Evolutionary conservation across 2,797 vertebrate species (phyloP), one percentile per base, ranked within the genome.

Genomic region (Anniella stebbinsi): DNA sequence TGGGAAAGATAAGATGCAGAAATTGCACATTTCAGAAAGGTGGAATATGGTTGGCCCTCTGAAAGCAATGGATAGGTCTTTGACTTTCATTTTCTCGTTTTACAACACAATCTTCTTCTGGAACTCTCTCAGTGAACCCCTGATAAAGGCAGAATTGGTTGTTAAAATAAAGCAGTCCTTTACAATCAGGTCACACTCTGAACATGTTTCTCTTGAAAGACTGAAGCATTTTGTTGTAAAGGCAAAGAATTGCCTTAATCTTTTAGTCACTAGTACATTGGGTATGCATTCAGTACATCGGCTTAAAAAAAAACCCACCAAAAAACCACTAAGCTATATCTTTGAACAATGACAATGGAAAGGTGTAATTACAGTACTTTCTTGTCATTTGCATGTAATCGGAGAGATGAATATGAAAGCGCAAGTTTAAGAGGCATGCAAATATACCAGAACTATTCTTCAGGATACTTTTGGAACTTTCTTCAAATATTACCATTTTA

Each of bases 91-190:
- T 87, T 80, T 89, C 6, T 75, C 80, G 85, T 84, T 76, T 57
- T 89, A 91, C 84, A 63, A 4, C 25, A 88, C 93, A 95, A 91
- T 87, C 72, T 77, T 92, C 21, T 85, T n/a, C 1, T 1, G 5
- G 76, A 92, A 66, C 48, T 41, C 25, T 90, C 81, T 0, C 88
- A 91, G 48, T 41, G 92, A 94, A 69, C 36, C 87, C 41, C 4
- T 0, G 0, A 92, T 84, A 93, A 84, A 91, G 28, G 57, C 13
- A 81, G 51, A 90, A 90, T 92, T 87, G 89, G 41, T 57, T 89
- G 89, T 91, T 92, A 92, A 93, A 93, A 88, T 85, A 30, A 91
- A 92, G 86, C 51, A 72, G 92, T 94, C 86, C 85, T 93, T 91
- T 92, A 84, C 89, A 95, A 93, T 51, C 67, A 77, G 48, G 25